Percentiles rank a stretch among this genome's conserved stretches.
Evolutionary conservation across 2,797 vertebrate species (phyloP).

Genomic region (Vespertilio murinus): DNA sequence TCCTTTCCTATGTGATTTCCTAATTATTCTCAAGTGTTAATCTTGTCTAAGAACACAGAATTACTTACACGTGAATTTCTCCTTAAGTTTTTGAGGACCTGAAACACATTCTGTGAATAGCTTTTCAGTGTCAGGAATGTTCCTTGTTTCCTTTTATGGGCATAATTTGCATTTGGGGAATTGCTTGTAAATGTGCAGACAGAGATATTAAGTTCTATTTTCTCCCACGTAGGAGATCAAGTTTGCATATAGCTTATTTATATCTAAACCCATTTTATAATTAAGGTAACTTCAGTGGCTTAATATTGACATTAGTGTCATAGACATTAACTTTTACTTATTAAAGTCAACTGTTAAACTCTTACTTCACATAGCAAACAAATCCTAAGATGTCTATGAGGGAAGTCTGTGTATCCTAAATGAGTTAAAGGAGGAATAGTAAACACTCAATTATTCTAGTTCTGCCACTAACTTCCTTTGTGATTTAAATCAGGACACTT

Average conservation of each 20-base stretch:
- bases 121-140: neutral
- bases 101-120: neutral
- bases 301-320: neutral
- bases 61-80: neutral
- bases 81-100: neutral
- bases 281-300: neutral
- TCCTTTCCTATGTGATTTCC: neutral
- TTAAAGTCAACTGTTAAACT: conserved; percentile 11
- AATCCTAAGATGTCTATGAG: neutral
- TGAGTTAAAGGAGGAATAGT: neutral
- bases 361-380: neutral
- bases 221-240: neutral
- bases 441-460: neutral
- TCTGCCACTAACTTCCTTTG: neutral
- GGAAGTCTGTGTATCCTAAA: neutral
- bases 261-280: neutral
- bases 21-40: conserved; percentile 29
- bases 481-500: neutral
- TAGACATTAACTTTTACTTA: neutral
- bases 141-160: neutral
- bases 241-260: conserved; percentile 3
- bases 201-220: neutral
- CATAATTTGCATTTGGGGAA: neutral
- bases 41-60: neutral
- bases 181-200: neutral